Percentiles rank a stretch among this genome's conserved stretches.
phyloP scores from a whole-genome alignment of 2,797 vertebrate species.

The Huso huso region DNA sequence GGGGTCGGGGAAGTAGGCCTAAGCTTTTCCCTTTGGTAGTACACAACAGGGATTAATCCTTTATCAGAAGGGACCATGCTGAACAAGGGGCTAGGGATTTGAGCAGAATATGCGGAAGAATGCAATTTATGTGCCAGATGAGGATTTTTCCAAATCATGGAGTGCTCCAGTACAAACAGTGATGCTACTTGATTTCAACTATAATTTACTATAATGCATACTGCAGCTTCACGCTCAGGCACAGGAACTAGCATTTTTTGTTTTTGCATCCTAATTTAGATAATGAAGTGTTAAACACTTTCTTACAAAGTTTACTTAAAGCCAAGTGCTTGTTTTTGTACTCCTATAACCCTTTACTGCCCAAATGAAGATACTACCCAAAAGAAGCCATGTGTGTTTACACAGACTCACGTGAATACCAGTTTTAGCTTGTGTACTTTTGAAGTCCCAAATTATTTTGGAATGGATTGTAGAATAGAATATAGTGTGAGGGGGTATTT shows the following conservation, averaged over 20 bases:
- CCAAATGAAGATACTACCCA: no score
- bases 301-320: no score
- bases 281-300: neutral
- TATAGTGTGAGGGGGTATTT: no score
- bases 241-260: no score
- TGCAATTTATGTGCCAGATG: constrained; percentile 32
- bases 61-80: constrained; percentile 27
- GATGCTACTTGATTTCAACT: constrained; percentile 27
- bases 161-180: constrained; percentile 21
- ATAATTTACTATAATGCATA: constrained; percentile 19
- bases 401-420: no score
- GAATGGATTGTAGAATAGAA: no score
- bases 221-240: neutral
- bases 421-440: no score
- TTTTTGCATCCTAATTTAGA: no score
- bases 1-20: constrained; percentile 20
- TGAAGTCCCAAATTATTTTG: no score
- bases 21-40: constrained; percentile 19
- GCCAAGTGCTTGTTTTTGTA: neutral
- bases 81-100: neutral
- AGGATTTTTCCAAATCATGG: constrained; percentile 28
- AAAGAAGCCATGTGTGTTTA: no score
- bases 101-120: constrained; percentile 24
- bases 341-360: no score
- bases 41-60: constrained; percentile 28